Conservation (phyloP, 2,888 invertebrate genomes). For the Melipona beecheii region DNA sequence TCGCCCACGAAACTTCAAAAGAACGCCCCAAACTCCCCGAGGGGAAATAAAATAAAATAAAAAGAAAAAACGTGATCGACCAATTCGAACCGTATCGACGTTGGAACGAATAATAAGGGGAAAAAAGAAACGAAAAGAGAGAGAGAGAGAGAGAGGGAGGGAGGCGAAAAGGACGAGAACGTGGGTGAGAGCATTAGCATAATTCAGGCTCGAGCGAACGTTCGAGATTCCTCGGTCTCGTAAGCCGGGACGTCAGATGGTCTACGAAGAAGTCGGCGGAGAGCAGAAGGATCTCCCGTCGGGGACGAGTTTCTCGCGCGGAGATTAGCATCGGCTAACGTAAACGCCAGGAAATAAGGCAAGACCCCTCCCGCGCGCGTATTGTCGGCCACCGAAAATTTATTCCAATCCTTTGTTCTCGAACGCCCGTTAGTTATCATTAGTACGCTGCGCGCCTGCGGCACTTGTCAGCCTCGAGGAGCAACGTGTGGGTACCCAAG, state of each 20-base stretch:
- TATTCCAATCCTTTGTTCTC: conserved; percentile 75
- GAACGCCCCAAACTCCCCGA: background rate
- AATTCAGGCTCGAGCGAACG: conserved; percentile 65
- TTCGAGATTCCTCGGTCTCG: conserved; percentile 57
- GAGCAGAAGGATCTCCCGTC: conserved; percentile 56
- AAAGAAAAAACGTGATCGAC: background rate
- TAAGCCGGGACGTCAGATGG: conserved; percentile 66
- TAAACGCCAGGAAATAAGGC: conserved; percentile 73
- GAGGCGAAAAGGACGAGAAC: conserved; percentile 47
- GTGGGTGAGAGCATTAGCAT: conserved; percentile 68
- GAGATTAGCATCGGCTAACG: conserved; percentile 73
- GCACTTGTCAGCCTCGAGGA: conserved; percentile 65
- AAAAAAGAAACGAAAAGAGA: too few species aligned
- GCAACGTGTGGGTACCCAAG: conserved; percentile 13
- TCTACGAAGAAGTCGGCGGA: conserved; percentile 62
- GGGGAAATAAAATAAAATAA: too few species aligned
- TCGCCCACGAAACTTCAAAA: background rate
- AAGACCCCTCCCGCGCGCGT: conserved; percentile 55
- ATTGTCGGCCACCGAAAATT: conserved; percentile 69
- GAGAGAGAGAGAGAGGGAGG: background rate
- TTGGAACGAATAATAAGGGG: background rate
- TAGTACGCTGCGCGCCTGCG: conserved; percentile 67
- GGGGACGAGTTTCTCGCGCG: conserved; percentile 50
- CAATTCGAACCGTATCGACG: conserved; percentile 38
- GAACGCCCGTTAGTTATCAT: conserved; percentile 74